phyloP scores from a whole-genome alignment of 2,797 vertebrate genomes.

The Catostomus latipinnis region DNA sequence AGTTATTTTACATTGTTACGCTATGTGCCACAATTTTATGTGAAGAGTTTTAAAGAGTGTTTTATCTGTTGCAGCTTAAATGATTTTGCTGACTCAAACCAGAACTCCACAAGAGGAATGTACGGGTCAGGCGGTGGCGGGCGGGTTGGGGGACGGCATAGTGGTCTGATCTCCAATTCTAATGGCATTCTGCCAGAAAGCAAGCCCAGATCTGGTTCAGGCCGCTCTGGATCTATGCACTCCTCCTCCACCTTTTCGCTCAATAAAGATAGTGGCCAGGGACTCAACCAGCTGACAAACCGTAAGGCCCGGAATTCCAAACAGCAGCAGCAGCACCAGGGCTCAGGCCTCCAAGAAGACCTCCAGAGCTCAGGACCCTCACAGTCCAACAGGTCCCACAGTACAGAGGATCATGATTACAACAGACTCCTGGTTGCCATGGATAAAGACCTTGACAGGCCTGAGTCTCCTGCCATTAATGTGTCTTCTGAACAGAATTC shows the following conservation, averaged over 20 bases:
- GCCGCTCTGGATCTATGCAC: constrained; percentile 85
- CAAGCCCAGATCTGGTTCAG: constrained; percentile 80
- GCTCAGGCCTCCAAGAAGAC: constrained; percentile 73
- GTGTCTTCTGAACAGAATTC: constrained; percentile 86
- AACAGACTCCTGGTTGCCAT: constrained; percentile 90
- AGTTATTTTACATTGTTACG: neutral
- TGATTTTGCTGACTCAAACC: constrained; percentile 82
- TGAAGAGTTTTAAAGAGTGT: neutral
- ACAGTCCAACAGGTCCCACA: constrained; percentile 72
- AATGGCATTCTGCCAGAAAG: constrained; percentile 82
- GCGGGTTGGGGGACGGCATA: constrained; percentile 82
- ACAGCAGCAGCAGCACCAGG: constrained; percentile 77
- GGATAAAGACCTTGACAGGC: constrained; percentile 95
- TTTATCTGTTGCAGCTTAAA: constrained; percentile 79
- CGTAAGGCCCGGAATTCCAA: constrained; percentile 82
- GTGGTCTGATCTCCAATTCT: constrained; percentile 72
- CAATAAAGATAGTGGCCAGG: constrained; percentile 77
- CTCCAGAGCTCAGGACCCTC: constrained; percentile 70
- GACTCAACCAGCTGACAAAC: constrained; percentile 78
- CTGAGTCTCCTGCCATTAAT: constrained; percentile 81
- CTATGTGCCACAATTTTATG: neutral
- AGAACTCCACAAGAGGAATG: constrained; percentile 82
- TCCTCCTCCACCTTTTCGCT: constrained; percentile 67
- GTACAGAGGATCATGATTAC: constrained; percentile 88
- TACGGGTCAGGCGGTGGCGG: constrained; percentile 81